Evolutionary conservation across 2,888 invertebrate genomes (phyloP).

Genomic region (Leptogaster cylindrica): DNA sequence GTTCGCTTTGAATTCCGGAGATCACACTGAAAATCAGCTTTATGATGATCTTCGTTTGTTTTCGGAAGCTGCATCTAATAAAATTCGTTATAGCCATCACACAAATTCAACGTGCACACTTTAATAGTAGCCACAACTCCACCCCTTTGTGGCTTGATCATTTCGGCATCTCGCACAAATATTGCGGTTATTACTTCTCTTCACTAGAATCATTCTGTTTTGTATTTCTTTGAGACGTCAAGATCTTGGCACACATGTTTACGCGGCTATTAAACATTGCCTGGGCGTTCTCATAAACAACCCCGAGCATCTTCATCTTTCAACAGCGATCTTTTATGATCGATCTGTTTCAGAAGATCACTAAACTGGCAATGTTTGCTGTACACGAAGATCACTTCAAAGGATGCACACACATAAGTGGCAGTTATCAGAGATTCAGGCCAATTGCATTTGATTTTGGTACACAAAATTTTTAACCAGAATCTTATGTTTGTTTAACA

Average conservation of each 20-base stretch:
- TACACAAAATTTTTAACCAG: no score
- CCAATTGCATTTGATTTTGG: no score
- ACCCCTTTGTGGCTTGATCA: conserved; percentile 14
- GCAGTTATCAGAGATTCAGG: no score
- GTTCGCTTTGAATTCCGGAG: conserved; percentile 14
- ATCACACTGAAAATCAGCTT: conserved; percentile 16
- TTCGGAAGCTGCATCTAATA: conserved; percentile 31
- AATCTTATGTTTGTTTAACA: no score
- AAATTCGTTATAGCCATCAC: conserved; percentile 24
- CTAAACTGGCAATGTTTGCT: conserved; percentile 29
- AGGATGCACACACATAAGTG: no score
- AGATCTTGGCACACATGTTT: conserved; percentile 36
- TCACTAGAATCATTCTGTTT: neutral
- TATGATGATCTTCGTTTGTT: conserved; percentile 33
- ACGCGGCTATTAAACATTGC: conserved; percentile 31
- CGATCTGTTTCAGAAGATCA: conserved; percentile 32
- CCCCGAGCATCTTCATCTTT: conserved; percentile 21
- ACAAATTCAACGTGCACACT: conserved; percentile 6
- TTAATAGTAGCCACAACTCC: conserved; percentile 1
- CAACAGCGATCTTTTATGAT: conserved; percentile 30
- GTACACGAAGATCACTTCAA: no score
- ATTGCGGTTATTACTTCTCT: conserved; percentile 20
- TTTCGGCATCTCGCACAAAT: neutral
- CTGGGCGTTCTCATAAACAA: conserved; percentile 37
- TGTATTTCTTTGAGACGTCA: conserved; percentile 5